Evolutionary conservation across 2,888 invertebrate genomes (phyloP).

Genomic region (Dolomedes plantarius): DNA sequence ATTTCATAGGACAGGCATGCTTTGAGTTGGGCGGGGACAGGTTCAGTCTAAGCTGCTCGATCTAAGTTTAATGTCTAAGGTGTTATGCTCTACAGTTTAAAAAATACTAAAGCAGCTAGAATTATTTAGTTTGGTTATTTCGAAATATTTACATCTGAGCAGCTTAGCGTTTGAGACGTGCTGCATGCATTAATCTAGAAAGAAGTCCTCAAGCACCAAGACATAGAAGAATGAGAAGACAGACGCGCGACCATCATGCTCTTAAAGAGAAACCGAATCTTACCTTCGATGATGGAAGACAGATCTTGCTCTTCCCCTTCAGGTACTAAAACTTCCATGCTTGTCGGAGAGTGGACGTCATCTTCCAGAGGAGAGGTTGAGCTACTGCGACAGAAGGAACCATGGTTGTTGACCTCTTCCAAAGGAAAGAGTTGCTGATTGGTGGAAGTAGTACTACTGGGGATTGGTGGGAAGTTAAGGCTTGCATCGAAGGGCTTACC

Average conservation of each 20-base stretch:
- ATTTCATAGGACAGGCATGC: background rate
- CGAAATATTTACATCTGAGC: background rate
- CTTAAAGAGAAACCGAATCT: background rate
- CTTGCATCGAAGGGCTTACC: conserved; percentile 80
- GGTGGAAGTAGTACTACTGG: conserved; percentile 63
- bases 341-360: conserved; percentile 66
- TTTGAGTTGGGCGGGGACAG: background rate
- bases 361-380: conserved; percentile 63
- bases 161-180: background rate
- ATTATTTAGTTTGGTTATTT: background rate
- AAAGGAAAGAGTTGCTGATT: conserved; percentile 48
- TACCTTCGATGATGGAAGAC: conserved; percentile 69
- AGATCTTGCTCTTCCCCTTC: conserved; percentile 63
- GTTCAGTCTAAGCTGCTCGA: background rate
- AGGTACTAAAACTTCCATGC: conserved; percentile 62
- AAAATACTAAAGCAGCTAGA: background rate
- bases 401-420: conserved; percentile 66
- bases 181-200: background rate
- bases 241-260: no score
- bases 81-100: no score
- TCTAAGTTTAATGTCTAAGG: background rate
- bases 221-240: background rate
- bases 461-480: conserved; percentile 56
- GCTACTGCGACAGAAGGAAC: conserved; percentile 69
- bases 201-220: background rate